phyloP scores from a whole-genome alignment of 2,113 vertebrate genomes.

The Platysternon megacephalum region DNA sequence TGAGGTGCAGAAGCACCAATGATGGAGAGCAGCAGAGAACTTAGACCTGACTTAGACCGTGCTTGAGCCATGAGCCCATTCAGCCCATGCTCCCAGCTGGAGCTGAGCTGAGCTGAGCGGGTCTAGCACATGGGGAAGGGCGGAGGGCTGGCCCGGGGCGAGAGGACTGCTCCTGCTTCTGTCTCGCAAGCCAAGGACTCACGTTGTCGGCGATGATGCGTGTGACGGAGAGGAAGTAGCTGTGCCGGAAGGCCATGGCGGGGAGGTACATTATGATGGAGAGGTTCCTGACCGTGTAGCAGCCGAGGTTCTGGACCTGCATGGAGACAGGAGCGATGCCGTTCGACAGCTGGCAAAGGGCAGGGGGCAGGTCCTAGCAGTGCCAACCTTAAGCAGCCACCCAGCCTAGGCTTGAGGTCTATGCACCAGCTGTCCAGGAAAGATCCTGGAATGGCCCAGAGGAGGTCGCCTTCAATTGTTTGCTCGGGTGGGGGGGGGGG shows the following conservation, averaged over 20 bases:
- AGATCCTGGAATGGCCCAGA: background rate
- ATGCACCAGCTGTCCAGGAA: background rate
- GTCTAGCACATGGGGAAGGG: background rate
- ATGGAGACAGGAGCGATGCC: fast-evolving
- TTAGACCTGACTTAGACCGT: background rate
- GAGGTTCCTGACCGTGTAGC: constrained; percentile 84
- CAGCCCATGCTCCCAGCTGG: background rate
- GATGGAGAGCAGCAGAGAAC: background rate
- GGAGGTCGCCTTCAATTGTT: background rate
- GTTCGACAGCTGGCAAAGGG: too few species aligned
- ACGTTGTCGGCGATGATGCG: constrained; percentile 86
- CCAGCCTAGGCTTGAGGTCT: background rate
- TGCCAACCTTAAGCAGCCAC: background rate
- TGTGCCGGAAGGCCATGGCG: constrained; percentile 81
- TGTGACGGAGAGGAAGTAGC: constrained; percentile 85
- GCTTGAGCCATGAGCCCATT: background rate
- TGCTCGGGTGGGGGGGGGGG: background rate
- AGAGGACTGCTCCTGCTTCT: background rate
- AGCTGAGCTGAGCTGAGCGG: background rate
- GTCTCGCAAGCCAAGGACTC: constrained; percentile 54
- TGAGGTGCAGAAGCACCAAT: background rate
- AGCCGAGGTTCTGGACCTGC: constrained; percentile 93
- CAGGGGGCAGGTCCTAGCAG: background rate
- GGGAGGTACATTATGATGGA: constrained; percentile 85
- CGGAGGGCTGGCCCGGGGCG: fast-evolving